phyloP scores from a whole-genome alignment of 2,888 invertebrate species.

The Schizaphis graminum region DNA sequence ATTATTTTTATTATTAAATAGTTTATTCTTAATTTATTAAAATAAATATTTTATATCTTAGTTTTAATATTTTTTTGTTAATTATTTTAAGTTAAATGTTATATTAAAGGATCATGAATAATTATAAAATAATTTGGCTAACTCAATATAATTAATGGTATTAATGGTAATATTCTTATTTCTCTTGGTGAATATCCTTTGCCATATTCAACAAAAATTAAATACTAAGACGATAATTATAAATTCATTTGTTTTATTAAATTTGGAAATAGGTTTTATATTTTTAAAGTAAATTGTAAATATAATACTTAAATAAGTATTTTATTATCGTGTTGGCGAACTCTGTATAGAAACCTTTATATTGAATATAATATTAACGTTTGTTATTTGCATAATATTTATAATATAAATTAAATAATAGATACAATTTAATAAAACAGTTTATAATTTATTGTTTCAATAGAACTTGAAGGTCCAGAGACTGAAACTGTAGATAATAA shows the following conservation, averaged over 20 bases:
- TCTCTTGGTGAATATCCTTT: slow-evolving; percentile 1
- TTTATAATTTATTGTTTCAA: neutral
- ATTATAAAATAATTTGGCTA: slow-evolving; percentile 11
- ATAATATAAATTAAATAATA: slow-evolving; percentile 21
- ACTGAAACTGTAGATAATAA: no score
- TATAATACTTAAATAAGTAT: no score
- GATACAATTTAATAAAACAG: slow-evolving; percentile 17
- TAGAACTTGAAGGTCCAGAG: no score
- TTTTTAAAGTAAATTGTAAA: no score
- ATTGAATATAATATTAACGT: neutral
- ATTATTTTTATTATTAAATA: slow-evolving; percentile 18
- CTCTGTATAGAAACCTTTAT: no score
- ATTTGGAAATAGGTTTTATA: no score
- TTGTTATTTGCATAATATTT: slow-evolving; percentile 2
- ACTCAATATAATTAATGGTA: neutral
- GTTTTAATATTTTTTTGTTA: slow-evolving; percentile 18
- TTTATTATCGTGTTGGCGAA: no score
- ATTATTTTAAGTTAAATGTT: slow-evolving; percentile 19
- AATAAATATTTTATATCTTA: slow-evolving; percentile 11
- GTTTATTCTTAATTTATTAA: slow-evolving; percentile 21
- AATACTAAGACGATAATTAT: no score
- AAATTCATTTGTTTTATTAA: no score
- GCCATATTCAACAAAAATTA: neutral
- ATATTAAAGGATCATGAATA: slow-evolving; percentile 7
- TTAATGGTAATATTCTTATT: neutral